phyloP scores from a whole-genome alignment of 2,888 invertebrate genomes.

The Eupithecia subumbrata region DNA sequence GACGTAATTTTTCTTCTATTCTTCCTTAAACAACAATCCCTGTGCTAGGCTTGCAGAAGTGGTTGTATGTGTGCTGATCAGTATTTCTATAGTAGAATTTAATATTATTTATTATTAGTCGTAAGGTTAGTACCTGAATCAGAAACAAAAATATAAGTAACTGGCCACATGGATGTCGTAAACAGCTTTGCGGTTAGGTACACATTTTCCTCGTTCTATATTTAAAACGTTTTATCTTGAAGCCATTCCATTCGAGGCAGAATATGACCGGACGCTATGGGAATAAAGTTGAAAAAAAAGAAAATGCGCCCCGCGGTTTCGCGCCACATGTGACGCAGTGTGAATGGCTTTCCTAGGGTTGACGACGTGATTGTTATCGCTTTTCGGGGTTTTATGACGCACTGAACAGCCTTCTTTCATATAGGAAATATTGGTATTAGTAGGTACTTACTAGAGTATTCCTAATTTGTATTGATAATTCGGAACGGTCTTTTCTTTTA shows the following conservation, averaged over 20 bases:
- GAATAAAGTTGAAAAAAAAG: conserved; percentile 46
- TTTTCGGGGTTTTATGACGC: conserved; percentile 4
- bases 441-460: background rate
- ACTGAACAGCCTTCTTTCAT: conserved; percentile 10
- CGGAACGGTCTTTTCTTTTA: background rate
- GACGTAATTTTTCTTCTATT: no score
- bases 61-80: no score
- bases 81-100: background rate
- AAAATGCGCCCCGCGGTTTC: conserved; percentile 55
- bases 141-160: conserved; percentile 24
- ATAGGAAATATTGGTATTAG: background rate
- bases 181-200: conserved; percentile 46
- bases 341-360: conserved; percentile 38
- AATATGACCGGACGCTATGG: conserved; percentile 21
- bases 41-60: no score
- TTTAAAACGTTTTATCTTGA: conserved; percentile 70
- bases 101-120: background rate
- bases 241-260: conserved; percentile 35
- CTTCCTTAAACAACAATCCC: no score
- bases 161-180: conserved; percentile 36
- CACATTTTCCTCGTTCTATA: conserved; percentile 67
- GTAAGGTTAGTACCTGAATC: background rate
- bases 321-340: conserved; percentile 55
- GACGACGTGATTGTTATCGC: conserved; percentile 25
- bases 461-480: background rate